A percentile compares a stretch with the other conserved stretches of the same genome.
Evolutionary conservation across 53 echinoderm and acorn worm species (phyloP).

Genomic region (Stichopus horrens): DNA sequence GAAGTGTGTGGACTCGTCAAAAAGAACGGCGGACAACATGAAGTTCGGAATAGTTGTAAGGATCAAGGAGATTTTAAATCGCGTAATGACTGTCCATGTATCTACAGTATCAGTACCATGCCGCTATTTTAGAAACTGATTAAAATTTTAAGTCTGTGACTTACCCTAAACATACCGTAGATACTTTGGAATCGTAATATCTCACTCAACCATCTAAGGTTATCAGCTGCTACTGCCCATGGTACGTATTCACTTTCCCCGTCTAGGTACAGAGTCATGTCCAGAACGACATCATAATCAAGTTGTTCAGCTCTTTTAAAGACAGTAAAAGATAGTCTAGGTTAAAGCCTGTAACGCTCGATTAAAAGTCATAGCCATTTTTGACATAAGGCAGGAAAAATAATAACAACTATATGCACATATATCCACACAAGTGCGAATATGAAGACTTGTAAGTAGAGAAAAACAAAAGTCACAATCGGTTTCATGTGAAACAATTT

Average conservation of each 20-base stretch:
- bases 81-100: no score
- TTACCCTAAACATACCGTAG: slow-evolving; percentile 80
- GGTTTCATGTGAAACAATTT: no score
- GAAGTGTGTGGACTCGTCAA: no score
- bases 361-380: neutral
- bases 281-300: slow-evolving; percentile 68
- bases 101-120: no score
- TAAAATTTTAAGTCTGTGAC: neutral
- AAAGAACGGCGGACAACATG: no score
- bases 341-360: neutral
- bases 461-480: neutral
- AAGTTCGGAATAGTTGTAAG: neutral
- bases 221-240: slow-evolving; percentile 74
- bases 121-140: no score
- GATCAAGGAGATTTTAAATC: neutral
- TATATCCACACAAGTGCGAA: neutral
- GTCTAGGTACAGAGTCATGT: slow-evolving; percentile 70
- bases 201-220: slow-evolving; percentile 68
- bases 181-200: slow-evolving; percentile 65
- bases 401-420: neutral
- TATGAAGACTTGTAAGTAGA: neutral
- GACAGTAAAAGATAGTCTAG: neutral
- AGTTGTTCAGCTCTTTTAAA: slow-evolving; percentile 63
- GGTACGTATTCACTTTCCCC: slow-evolving; percentile 74
- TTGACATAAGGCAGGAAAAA: neutral